Evolutionary conservation across 1,140 invertebrate species (phyloP).

Genomic region (honey bee (Apis mellifera)): Amel_HAv3.1 CM009940.2:9625001-9625500

Average conservation of each 20-base stretch:
- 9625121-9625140: too few species aligned
- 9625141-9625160: background rate
- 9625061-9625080: slow-evolving; percentile 34
- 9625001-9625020: slow-evolving; percentile 54
- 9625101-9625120: background rate
- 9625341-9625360: slow-evolving; percentile 68
- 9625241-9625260: slow-evolving; percentile 63
- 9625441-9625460: slow-evolving; percentile 16
- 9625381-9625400: slow-evolving; percentile 75
- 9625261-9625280: slow-evolving; percentile 70
- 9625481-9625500: slow-evolving; percentile 19
- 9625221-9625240: slow-evolving; percentile 74
- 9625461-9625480: slow-evolving; percentile 18
- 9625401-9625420: slow-evolving; percentile 54
- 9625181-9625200: too few species aligned
- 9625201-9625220: slow-evolving; percentile 44
- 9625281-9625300: slow-evolving; percentile 69
- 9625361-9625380: slow-evolving; percentile 12
- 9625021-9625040: slow-evolving; percentile 32
- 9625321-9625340: slow-evolving; percentile 37
- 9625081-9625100: background rate
- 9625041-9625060: slow-evolving; percentile 50
- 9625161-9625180: background rate
- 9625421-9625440: slow-evolving; percentile 23
- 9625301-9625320: slow-evolving; percentile 49